Evolutionary conservation across 2,113 vertebrate species (phyloP).

Genomic region (Oenanthe oenanthe): DNA sequence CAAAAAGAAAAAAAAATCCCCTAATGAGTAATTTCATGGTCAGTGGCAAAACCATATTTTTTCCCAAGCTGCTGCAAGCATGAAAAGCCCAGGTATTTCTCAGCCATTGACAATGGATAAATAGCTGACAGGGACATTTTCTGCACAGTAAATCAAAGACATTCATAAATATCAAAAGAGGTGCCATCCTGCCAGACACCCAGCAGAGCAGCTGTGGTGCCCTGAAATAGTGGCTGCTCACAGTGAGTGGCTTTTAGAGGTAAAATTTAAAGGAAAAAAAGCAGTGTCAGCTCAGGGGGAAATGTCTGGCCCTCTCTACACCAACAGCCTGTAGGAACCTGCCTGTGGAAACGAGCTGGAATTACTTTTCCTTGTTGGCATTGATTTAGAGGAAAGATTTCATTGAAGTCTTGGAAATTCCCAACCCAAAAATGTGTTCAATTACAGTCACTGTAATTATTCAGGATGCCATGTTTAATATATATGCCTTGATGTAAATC

Average conservation of each 20-base stretch:
- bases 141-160: not conserved
- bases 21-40: not conserved
- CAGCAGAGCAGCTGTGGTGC: not conserved
- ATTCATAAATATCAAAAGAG: not conserved
- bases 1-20: rapidly evolving
- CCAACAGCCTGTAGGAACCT: not conserved
- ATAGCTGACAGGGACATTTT: not conserved
- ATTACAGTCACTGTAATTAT: not conserved
- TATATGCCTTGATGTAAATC: not conserved
- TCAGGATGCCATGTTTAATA: not conserved
- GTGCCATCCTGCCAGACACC: not conserved
- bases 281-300: not conserved
- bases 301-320: not conserved
- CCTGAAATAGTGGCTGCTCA: not conserved
- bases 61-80: not conserved
- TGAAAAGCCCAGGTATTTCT: not conserved
- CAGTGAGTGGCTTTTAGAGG: not conserved
- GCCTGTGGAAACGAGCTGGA: not conserved
- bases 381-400: not conserved
- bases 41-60: not conserved
- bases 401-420: constrained; percentile 16
- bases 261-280: not conserved
- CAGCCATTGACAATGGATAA: not conserved
- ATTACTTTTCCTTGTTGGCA: not conserved
- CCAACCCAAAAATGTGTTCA: not conserved